Conservation (phyloP, 1,140 invertebrate species). For the Zaprionus kolodkinae region DNA sequence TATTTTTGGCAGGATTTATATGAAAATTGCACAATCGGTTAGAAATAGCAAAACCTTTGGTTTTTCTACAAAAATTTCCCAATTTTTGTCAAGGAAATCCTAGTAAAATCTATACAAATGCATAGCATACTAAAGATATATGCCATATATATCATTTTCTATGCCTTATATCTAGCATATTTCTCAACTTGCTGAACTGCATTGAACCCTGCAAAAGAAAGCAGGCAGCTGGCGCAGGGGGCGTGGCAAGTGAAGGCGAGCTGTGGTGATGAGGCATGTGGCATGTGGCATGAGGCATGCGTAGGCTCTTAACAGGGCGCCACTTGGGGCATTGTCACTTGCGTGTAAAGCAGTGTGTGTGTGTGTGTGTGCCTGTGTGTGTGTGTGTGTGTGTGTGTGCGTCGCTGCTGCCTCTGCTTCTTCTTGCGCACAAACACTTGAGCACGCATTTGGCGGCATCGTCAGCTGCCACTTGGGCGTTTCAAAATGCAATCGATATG, state of each 20-base stretch:
- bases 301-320: constrained; percentile 46
- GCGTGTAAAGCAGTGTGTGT: neutral
- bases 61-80: no score
- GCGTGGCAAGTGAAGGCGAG: no score
- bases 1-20: no score
- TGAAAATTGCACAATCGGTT: no score
- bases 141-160: neutral
- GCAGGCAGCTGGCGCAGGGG: no score
- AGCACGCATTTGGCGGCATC: constrained; percentile 57
- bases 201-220: constrained; percentile 42
- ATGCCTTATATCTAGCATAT: neutral
- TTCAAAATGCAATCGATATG: constrained; percentile 62
- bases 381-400: constrained; percentile 30
- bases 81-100: no score
- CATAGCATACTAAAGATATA: no score
- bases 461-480: constrained; percentile 62
- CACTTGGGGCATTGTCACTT: constrained; percentile 54
- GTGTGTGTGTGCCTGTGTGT: constrained; percentile 15
- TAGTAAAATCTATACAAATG: no score
- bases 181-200: constrained; percentile 21
- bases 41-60: no score
- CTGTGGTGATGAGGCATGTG: no score
- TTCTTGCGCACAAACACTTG: constrained; percentile 51
- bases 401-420: constrained; percentile 29
- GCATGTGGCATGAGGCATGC: no score